Base-by-base conservation (phyloP, 2,888 invertebrate genomes). In the Epistrophella euchroma region DNA sequence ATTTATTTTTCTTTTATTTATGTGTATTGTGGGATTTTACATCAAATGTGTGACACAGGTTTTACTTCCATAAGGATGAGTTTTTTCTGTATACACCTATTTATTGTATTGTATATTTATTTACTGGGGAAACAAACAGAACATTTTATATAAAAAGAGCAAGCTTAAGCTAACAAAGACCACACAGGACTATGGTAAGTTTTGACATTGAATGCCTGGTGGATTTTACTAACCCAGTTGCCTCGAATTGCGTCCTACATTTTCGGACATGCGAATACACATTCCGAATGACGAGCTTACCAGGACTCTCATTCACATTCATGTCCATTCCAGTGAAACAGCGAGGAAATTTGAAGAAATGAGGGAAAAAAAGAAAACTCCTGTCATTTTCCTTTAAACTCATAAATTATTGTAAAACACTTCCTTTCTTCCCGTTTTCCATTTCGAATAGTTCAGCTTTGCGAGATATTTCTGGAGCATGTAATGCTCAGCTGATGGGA, bases 1-100 rank as follows among this genome's bases (percentile, higher is more conserved):
- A 82, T 82, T 77, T 77, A 82, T 82, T 56, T 64, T 71, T 60
- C 71, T 58, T 82, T 77, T 81, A 76, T 86, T 73, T 77, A 77
- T 74, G 64, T 81, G 64, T 62, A 62, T 73, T 74, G 35, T 66
- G 64, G 82, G 77, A 81, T 70, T 45, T 77, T 73, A 70, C 81
- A 71, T 79, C 83, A 79, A 79, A 79, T 85, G 80, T 85, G 80
- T 76, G 75, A 80, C 79, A 80, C 66, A 80, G 80, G 84, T 80
- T 84, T 84, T 84, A 75, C 80, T 74, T 84, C 47, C 62, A 78
- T 77, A 43, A 40, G 9, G 2, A 43, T 25, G 50, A 13, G 7
- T 35, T 25, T 15, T n/a, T 10, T 64, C 71, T 19, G n/a, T 28
- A 25, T 25, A 25, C n/a, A n/a, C 10, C 2, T 35, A 47, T n/a